Base-by-base conservation (phyloP, 2,888 invertebrate species). In the Nomada ruficornis region DNA sequence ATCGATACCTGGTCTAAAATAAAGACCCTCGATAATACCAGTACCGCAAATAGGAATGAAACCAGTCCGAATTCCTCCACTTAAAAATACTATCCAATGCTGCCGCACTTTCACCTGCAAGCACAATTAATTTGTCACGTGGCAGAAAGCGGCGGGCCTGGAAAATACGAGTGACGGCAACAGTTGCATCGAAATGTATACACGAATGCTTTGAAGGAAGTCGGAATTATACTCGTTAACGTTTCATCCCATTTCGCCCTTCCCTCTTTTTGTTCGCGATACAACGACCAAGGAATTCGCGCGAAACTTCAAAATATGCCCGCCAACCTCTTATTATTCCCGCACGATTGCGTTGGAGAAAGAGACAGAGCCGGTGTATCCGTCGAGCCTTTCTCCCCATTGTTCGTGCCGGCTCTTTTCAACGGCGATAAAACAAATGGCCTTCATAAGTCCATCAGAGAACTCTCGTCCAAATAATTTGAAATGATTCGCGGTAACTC, bases 71-170 rank as follows among this genome's bases (percentile, higher is more conserved):
- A 67, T 15, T 54, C 65, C 18, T 15, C 18, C 9, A 5, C 15
- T 10, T 15, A 15, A 36, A 26, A 20, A n/a, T 73, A 80, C 81
- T 60, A 67, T 68, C 59, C 77, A 65, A 84, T 74, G 67, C 73
- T 75, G 50, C 55, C 65, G 20, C 50, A 72, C 65, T 70, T 71
- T 76, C 44, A 62, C 71, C 36, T 65, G 67, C 79, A 76, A 15
- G 83, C 87, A 88, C 88, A 88, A 90, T 90, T 89, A 89, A 88
- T 83, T 86, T 88, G 88, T 90, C 89, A 87, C 87, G 89, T 86
- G 70, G 62, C 77, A 57, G 67, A 75, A 57, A 44, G 57, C 63
- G 75, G 63, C 68, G 54, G 67, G 26, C 7, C 57, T 80, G 77
- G 65, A 77, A 50, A 62, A 68, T 13, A 54, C 26, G 47, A 29